A percentile compares a stretch with the other conserved stretches of the same genome.
Conservation (phyloP, 2,797 vertebrate genomes). For the Catostomus latipinnis region DNA sequence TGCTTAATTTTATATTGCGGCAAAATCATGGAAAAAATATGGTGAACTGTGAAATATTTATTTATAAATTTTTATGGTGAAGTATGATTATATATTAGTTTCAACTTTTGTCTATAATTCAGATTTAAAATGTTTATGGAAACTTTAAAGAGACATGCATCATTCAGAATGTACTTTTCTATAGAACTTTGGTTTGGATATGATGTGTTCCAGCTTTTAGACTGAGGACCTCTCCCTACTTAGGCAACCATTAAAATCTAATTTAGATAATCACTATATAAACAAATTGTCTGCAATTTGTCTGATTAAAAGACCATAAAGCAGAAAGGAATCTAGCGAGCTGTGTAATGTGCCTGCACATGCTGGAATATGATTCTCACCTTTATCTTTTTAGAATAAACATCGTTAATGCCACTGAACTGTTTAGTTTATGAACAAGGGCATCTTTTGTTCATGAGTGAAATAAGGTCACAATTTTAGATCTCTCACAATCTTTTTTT, state of each 20-base stretch:
- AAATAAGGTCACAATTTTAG: not conserved
- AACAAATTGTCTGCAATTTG: constrained; percentile 32
- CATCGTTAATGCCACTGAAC: constrained; percentile 4
- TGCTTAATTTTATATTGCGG: no score
- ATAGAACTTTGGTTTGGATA: no score
- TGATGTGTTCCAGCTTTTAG: not conserved
- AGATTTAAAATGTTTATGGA: not conserved
- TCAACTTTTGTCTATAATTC: not conserved
- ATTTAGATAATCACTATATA: constrained; percentile 30
- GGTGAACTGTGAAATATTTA: no score
- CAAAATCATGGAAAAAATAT: no score
- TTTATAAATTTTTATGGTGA: no score
- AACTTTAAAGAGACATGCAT: no score
- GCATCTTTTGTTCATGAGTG: not conserved
- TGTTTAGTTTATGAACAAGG: constrained; percentile 9
- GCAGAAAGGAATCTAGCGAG: constrained; percentile 1
- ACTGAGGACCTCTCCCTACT: constrained; percentile 4
- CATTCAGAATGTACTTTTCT: no score
- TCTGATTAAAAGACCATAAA: constrained; percentile 34
- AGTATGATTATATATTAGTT: no score
- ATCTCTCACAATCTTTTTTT: not conserved
- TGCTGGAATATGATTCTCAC: constrained; percentile 6
- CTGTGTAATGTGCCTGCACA: not conserved
- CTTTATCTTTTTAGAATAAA: constrained; percentile 14
- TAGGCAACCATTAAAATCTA: constrained; percentile 36